A percentile compares a stretch with the other conserved stretches of the same genome.
Evolutionary conservation across 2,888 invertebrate species (phyloP).

Genomic region (Merodon equestris): DNA sequence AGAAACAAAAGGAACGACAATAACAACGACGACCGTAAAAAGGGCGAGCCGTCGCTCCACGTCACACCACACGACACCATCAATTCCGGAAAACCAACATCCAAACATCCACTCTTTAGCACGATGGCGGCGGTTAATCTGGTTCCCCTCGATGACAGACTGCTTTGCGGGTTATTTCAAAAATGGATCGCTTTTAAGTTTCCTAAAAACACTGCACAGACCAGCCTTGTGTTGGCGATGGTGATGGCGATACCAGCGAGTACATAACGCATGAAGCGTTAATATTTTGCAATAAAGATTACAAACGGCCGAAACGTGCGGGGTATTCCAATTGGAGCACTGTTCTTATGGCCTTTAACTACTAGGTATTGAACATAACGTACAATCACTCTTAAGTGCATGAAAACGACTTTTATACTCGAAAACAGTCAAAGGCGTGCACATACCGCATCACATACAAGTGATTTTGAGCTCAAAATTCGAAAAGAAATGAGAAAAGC

Average conservation of each 20-base stretch:
- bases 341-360: background rate
- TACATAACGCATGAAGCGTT: constrained; percentile 61
- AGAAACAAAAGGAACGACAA: constrained; percentile 37
- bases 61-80: constrained; percentile 19
- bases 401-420: constrained; percentile 52
- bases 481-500: constrained; percentile 5
- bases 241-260: constrained; percentile 7
- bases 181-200: constrained; percentile 62
- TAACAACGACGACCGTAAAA: constrained; percentile 36
- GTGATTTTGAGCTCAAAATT: background rate
- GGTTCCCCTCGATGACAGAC: constrained; percentile 64
- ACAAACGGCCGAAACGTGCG: constrained; percentile 64
- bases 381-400: constrained; percentile 59
- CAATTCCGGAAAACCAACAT: constrained; percentile 45
- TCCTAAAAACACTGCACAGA: constrained; percentile 54
- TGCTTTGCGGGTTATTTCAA: constrained; percentile 61
- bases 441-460: constrained; percentile 25
- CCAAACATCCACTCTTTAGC: constrained; percentile 51
- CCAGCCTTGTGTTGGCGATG: background rate
- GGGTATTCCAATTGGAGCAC: constrained; percentile 38
- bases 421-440: constrained; percentile 51
- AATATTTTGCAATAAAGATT: constrained; percentile 66
- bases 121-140: constrained; percentile 60
- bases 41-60: background rate
- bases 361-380: constrained; percentile 35